These are phyloP conservation scores for Tonatia bakeri DNA, from an alignment of 2,113 vertebrate species.

Conservation along the genomic window DNA sequence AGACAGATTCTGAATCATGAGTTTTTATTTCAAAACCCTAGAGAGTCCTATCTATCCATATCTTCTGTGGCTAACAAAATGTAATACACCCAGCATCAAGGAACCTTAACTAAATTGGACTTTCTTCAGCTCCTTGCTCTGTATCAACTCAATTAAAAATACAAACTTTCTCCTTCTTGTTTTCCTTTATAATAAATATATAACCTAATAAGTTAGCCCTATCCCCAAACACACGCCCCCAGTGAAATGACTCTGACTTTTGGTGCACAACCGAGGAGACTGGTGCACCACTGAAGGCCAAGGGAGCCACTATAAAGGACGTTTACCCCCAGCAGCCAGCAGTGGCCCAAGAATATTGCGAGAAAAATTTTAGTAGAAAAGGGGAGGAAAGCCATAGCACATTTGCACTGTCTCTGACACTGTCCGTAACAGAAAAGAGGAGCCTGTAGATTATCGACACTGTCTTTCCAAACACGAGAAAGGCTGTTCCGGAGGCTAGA, in stretches of 20 bases:
- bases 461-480: background rate
- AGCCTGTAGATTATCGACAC: no score
- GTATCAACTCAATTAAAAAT: background rate
- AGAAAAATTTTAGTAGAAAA: background rate
- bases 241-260: background rate
- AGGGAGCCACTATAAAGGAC: background rate
- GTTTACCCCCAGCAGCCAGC: background rate
- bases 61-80: background rate
- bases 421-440: background rate
- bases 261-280: rapidly evolving
- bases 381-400: background rate
- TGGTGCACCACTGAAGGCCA: background rate
- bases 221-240: background rate
- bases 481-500: background rate
- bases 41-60: background rate
- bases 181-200: background rate
- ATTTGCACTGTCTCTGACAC: no score
- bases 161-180: background rate
- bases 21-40: background rate
- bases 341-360: background rate
- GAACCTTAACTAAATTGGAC: background rate
- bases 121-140: background rate
- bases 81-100: background rate
- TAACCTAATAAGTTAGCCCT: background rate
- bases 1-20: background rate